phyloP scores from a whole-genome alignment of 2,113 vertebrate genomes.

The Myodes glareolus region DNA sequence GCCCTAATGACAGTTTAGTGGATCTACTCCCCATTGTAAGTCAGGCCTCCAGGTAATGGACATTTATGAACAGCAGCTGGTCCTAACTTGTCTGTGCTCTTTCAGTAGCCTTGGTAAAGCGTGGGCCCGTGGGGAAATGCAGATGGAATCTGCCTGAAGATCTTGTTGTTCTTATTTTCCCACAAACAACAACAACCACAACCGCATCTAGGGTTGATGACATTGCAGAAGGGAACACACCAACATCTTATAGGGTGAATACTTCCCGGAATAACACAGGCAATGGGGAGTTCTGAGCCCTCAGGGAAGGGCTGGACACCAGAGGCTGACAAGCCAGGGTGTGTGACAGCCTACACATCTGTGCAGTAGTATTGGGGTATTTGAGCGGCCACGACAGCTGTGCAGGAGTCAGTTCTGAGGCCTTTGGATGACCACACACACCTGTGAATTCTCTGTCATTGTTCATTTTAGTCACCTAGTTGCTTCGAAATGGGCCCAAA shows the following conservation, averaged over 20 bases:
- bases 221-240: no score
- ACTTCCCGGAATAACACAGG: neutral
- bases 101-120: neutral
- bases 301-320: neutral
- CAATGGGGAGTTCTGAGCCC: neutral
- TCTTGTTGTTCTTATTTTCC: neutral
- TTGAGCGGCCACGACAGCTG: neutral
- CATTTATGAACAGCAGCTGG: neutral
- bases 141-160: neutral
- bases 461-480: neutral
- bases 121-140: neutral
- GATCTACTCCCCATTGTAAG: neutral
- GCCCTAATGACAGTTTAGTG: accelerated
- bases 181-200: no score
- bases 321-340: neutral
- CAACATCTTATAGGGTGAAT: neutral
- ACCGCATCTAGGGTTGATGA: neutral
- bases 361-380: neutral
- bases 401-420: neutral
- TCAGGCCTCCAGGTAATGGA: neutral
- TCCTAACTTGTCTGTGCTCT: neutral
- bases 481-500: neutral
- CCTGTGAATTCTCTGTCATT: neutral
- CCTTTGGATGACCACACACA: no score
- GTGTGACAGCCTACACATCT: neutral